A percentile compares a stretch with the other conserved stretches of the same genome.
Evolutionary conservation across 2,888 invertebrate species (phyloP).

Genomic region (Subacronicta megacephala): DNA sequence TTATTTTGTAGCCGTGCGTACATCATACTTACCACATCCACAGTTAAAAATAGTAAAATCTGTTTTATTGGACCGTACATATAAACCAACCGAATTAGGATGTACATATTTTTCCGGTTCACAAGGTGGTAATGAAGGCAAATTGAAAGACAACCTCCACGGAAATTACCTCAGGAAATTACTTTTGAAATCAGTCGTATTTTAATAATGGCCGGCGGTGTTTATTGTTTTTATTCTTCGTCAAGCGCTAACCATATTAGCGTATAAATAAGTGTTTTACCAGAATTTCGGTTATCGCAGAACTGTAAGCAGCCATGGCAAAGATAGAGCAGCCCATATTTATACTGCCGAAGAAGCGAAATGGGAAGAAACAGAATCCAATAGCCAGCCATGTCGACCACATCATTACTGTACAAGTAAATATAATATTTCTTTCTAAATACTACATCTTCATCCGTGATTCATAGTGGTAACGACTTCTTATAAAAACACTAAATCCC

Average conservation of each 20-base stretch:
- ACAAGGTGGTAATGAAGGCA: neutral
- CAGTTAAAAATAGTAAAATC: too few relatives aligned
- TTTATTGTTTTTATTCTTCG: conserved; percentile 51
- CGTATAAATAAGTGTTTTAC: conserved; percentile 8
- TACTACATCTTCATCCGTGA: conserved; percentile 8
- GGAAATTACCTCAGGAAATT: too few relatives aligned
- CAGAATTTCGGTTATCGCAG: conserved; percentile 4
- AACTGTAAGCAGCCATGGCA: conserved; percentile 67
- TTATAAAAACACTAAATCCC: too few relatives aligned
- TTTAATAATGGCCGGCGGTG: conserved; percentile 43
- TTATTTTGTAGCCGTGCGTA: too few relatives aligned
- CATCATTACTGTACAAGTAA: conserved; percentile 90
- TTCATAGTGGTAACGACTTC: conserved; percentile 9
- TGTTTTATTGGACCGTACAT: too few relatives aligned
- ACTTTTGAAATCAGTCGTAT: conserved; percentile 28
- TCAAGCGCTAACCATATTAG: conserved; percentile 25
- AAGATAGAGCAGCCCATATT: conserved; percentile 88
- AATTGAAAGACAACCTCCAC: too few relatives aligned
- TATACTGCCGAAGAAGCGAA: conserved; percentile 90
- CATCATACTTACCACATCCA: too few relatives aligned
- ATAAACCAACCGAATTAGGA: too few relatives aligned
- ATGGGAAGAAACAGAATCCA: conserved; percentile 87
- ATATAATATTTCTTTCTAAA: conserved; percentile 31
- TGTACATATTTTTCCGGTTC: neutral
- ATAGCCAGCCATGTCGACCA: conserved; percentile 90